Conservation (phyloP, 2,888 invertebrate species). For the Peribatodes rhomboidaria region DNA sequence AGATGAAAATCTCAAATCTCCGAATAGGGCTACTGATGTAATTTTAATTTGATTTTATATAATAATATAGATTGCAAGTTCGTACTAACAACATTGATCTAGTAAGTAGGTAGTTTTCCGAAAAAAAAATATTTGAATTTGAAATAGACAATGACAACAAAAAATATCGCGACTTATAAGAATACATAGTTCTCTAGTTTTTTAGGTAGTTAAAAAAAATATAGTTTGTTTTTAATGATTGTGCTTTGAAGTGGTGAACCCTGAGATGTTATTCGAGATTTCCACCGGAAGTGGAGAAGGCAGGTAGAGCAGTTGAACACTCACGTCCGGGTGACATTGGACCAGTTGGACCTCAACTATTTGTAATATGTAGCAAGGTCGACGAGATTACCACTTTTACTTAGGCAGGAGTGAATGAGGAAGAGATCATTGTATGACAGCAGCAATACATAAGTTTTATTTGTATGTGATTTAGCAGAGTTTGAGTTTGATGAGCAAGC, state of each 20-base stretch:
- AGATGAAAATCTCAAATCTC: too few species aligned
- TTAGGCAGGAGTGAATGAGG: slow-evolving; percentile 58
- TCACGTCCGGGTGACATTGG: slow-evolving; percentile 71
- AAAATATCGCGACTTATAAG: too few species aligned
- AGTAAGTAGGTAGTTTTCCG: too few species aligned
- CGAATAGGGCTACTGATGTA: too few species aligned
- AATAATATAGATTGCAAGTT: too few species aligned
- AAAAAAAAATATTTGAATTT: too few species aligned
- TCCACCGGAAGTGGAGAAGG: slow-evolving; percentile 58
- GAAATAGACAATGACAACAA: too few species aligned
- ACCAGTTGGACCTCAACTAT: slow-evolving; percentile 42
- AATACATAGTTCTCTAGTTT: too few species aligned
- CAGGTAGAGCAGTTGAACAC: slow-evolving; percentile 53
- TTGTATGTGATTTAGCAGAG: background rate
- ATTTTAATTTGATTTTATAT: too few species aligned
- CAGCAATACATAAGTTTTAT: background rate
- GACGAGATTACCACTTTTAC: slow-evolving; percentile 64
- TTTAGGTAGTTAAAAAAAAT: too few species aligned
- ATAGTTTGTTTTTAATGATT: background rate
- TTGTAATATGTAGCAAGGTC: slow-evolving; percentile 64
- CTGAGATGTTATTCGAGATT: slow-evolving; percentile 8
- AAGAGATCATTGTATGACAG: slow-evolving; percentile 44
- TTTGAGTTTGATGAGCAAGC: too few species aligned
- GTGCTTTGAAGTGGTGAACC: slow-evolving; percentile 1
- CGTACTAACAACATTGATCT: too few species aligned